Evolutionary conservation across 2,113 vertebrate species (phyloP).

Genomic region (Chaetura pelagica): DNA sequence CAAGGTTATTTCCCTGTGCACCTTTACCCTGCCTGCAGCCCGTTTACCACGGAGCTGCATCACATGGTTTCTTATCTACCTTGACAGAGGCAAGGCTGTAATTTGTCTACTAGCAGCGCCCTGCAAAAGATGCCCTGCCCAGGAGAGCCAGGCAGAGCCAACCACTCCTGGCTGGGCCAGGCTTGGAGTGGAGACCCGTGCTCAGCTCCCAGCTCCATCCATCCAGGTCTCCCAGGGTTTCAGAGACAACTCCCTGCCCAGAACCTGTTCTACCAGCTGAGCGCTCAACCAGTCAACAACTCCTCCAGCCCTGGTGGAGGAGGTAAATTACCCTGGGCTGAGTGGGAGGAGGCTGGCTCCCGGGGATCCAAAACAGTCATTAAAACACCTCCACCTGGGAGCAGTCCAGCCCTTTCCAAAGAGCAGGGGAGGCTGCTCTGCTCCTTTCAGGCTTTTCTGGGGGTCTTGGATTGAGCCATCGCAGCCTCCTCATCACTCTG

Average conservation of each 20-base stretch:
- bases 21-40: constrained; percentile 82
- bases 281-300: constrained; percentile 54
- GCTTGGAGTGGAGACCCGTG: background rate
- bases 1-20: constrained; percentile 75
- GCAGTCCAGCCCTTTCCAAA: background rate
- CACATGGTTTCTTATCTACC: constrained; percentile 85
- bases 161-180: background rate
- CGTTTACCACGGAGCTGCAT: constrained; percentile 59
- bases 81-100: constrained; percentile 58
- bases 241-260: constrained; percentile 71
- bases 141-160: constrained; percentile 42
- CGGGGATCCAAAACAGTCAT: constrained; percentile 55
- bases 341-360: constrained; percentile 58
- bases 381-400: constrained; percentile 49
- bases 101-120: constrained; percentile 64
- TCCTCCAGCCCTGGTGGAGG: constrained; percentile 14
- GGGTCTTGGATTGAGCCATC: background rate
- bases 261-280: constrained; percentile 80
- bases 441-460: background rate
- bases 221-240: constrained; percentile 61
- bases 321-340: constrained; percentile 53
- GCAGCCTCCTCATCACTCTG: fast-evolving
- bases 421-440: background rate
- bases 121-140: constrained; percentile 49
- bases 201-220: background rate